These are phyloP conservation scores for Cheilosia vulpina DNA, from an alignment of 2,888 invertebrate genomes.

Conservation along the genomic window DNA sequence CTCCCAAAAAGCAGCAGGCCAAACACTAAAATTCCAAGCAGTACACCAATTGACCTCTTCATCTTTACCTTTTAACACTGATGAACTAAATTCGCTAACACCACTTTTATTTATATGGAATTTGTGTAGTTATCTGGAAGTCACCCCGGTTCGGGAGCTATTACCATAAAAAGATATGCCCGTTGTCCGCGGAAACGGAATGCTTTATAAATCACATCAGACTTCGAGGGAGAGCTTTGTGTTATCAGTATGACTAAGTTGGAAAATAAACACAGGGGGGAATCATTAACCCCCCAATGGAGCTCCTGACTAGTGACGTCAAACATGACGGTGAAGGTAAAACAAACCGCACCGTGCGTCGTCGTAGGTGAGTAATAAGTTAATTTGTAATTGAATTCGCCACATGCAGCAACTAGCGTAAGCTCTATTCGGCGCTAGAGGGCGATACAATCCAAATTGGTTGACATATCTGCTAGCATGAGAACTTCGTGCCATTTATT, in stretches of 20 bases:
- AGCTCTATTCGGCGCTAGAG: background rate
- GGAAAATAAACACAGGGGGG: constrained; percentile 10
- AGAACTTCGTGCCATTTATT: background rate
- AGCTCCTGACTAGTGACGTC: background rate
- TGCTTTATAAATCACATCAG: constrained; percentile 11
- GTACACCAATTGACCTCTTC: constrained; percentile 6
- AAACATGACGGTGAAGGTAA: background rate
- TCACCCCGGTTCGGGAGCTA: background rate
- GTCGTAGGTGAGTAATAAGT: constrained; percentile 20
- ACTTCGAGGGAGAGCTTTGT: background rate
- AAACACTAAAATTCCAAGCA: constrained; percentile 17
- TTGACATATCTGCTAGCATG: background rate
- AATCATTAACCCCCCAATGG: background rate
- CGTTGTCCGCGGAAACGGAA: constrained; percentile 19
- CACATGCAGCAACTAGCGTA: background rate
- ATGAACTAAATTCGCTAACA: constrained; percentile 6
- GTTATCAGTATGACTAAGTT: constrained; percentile 43
- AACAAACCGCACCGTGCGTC: background rate
- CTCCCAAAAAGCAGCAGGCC: constrained; percentile 18
- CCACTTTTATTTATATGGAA: constrained; percentile 56
- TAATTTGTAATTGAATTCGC: constrained; percentile 1
- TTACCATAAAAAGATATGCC: constrained; percentile 37
- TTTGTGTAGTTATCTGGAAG: background rate
- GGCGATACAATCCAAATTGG: background rate
- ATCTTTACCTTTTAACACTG: constrained; percentile 29